Conservation (phyloP, 1,140 invertebrate species). For the Spodoptera frugiperda region DNA sequence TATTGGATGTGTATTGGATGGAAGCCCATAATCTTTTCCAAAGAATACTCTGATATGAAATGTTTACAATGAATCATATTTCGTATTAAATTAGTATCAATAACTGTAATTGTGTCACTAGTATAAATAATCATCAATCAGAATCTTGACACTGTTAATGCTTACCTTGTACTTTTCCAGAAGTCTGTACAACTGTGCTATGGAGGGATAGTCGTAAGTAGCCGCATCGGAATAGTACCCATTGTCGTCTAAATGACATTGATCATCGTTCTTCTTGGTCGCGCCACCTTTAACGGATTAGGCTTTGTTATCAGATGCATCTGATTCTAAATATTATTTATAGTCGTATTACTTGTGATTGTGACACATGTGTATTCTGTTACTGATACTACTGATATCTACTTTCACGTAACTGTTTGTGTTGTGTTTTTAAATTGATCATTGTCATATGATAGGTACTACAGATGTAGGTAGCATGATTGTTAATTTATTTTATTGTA, state of each 20-base stretch:
- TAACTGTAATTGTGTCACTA: too few species aligned
- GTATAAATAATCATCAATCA: background rate
- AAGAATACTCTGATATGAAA: too few species aligned
- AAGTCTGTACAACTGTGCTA: conserved; percentile 87
- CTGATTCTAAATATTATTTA: conserved; percentile 18
- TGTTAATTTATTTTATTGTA: background rate
- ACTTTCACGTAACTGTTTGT: background rate
- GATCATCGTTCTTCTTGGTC: conserved; percentile 82
- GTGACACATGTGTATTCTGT: background rate
- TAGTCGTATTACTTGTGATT: conserved; percentile 15
- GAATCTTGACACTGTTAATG: conserved; percentile 2
- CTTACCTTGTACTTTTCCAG: conserved; percentile 86
- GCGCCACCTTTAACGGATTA: conserved; percentile 77
- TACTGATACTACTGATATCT: background rate
- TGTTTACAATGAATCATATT: too few species aligned
- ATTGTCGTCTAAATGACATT: conserved; percentile 86
- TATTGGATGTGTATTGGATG: too few species aligned
- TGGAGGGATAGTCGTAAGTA: conserved; percentile 88
- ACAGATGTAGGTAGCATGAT: background rate
- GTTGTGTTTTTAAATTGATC: background rate
- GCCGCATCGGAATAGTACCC: conserved; percentile 86
- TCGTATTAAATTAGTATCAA: too few species aligned
- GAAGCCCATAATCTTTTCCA: too few species aligned
- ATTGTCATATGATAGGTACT: background rate
- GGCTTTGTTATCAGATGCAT: conserved; percentile 22